A percentile compares a stretch with the other conserved stretches of the same genome.
Evolutionary conservation across 2,888 invertebrate genomes (phyloP).

Genomic region (Drosophila barbarae): DNA sequence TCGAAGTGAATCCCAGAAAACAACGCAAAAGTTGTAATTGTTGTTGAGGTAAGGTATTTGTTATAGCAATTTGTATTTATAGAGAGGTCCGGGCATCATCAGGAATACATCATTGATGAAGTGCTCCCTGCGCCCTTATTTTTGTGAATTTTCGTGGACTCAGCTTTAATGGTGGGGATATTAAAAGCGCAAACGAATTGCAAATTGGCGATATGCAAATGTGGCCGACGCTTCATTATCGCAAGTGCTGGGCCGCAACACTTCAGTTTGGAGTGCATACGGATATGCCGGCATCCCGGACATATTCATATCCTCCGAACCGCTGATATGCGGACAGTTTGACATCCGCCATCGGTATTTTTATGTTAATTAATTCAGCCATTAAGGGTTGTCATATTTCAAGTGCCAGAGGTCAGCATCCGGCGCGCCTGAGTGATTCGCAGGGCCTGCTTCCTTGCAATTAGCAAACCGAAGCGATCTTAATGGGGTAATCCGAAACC

Average conservation of each 20-base stretch:
- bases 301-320: slow-evolving; percentile 32
- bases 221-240: slow-evolving; percentile 51
- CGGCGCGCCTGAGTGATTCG: slow-evolving; percentile 5
- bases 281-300: slow-evolving; percentile 34
- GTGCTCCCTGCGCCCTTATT: slow-evolving; percentile 7
- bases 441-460: slow-evolving; percentile 23
- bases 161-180: slow-evolving; percentile 12
- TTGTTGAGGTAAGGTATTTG: slow-evolving; percentile 69
- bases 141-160: background rate
- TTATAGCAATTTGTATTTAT: slow-evolving; percentile 49
- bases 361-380: slow-evolving; percentile 67
- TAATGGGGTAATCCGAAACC: slow-evolving; percentile 49
- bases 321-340: slow-evolving; percentile 27
- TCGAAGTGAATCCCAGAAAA: slow-evolving; percentile 44
- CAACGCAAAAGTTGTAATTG: slow-evolving; percentile 66
- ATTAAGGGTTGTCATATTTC: slow-evolving; percentile 65
- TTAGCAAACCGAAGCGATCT: slow-evolving; percentile 28
- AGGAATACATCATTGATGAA: slow-evolving; percentile 44
- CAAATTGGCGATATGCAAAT: slow-evolving; percentile 55
- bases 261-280: slow-evolving; percentile 49
- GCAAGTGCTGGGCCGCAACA: slow-evolving; percentile 57
- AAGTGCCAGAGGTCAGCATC: slow-evolving; percentile 33
- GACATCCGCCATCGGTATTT: slow-evolving; percentile 43
- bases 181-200: slow-evolving; percentile 38
- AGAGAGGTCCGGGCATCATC: slow-evolving; percentile 40